Evolutionary conservation across 2,797 vertebrate species (phyloP).

Genomic region (Etheostoma perlongum): DNA sequence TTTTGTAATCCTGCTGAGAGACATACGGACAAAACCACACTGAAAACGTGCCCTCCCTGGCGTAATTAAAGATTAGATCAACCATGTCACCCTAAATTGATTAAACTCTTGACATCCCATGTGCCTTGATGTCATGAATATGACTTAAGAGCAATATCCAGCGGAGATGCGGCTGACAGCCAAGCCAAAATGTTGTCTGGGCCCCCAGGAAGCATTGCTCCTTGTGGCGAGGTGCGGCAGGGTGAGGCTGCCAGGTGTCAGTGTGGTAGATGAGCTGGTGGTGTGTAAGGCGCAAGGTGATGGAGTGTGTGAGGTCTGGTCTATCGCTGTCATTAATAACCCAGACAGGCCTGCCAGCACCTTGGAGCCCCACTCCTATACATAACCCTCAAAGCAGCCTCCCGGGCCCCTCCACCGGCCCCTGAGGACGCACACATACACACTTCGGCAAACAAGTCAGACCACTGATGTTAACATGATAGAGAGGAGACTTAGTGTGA

Average conservation of each 20-base stretch:
- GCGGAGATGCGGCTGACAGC: slow-evolving; percentile 30
- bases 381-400: slow-evolving; percentile 61
- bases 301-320: slow-evolving; percentile 77
- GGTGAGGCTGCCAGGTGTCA: slow-evolving; percentile 69
- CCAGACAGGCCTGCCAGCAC: slow-evolving; percentile 71
- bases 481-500: slow-evolving; percentile 46
- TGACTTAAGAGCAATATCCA: slow-evolving; percentile 8
- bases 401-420: slow-evolving; percentile 35
- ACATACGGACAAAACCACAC: too few relatives aligned
- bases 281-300: slow-evolving; percentile 67
- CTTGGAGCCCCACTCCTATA: slow-evolving; percentile 61
- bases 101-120: not conserved
- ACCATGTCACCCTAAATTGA: not conserved
- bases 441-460: slow-evolving; percentile 30
- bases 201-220: slow-evolving; percentile 19
- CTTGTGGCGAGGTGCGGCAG: slow-evolving; percentile 33
- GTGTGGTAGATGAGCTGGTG: slow-evolving; percentile 70
- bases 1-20: too few relatives aligned
- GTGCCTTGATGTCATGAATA: slow-evolving; percentile 14
- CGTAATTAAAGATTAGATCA: not conserved
- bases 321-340: slow-evolving; percentile 79
- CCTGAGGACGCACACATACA: slow-evolving; percentile 34
- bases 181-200: slow-evolving; percentile 7
- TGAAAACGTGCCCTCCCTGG: too few relatives aligned
- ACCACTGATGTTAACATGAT: slow-evolving; percentile 52